A percentile compares a stretch with the other conserved stretches of the same genome.
phyloP scores from a whole-genome alignment of 2,113 vertebrate genomes.

The Alces alces region DNA sequence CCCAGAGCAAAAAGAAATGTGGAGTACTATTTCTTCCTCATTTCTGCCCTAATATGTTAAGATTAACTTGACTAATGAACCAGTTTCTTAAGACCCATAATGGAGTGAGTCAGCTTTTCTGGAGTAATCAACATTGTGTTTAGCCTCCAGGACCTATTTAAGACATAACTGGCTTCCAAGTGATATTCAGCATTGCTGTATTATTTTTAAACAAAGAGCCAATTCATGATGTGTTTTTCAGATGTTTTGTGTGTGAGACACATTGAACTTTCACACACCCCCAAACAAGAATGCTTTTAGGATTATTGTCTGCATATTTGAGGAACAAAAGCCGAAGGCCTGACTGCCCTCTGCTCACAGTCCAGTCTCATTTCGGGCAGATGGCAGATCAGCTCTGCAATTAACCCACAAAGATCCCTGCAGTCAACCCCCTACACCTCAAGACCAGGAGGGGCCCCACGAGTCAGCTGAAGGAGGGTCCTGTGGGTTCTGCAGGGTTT shows the following conservation, averaged over 20 bases:
- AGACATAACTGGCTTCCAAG: background rate
- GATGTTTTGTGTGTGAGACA: background rate
- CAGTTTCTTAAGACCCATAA: background rate
- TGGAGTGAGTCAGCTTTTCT: background rate
- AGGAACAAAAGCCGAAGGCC: background rate
- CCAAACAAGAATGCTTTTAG: background rate
- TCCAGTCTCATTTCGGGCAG: background rate
- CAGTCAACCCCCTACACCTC: background rate
- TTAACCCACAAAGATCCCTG: background rate
- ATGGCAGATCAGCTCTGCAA: background rate
- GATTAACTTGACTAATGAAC: constrained; percentile 11
- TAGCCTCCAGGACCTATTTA: background rate
- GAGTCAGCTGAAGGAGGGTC: background rate
- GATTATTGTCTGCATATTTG: background rate
- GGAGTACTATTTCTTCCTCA: background rate
- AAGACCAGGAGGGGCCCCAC: background rate
- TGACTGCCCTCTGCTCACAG: too few species aligned
- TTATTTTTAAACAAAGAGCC: constrained; percentile 6
- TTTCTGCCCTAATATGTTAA: background rate
- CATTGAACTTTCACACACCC: background rate
- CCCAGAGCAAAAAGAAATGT: background rate
- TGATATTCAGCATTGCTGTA: background rate
- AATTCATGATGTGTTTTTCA: background rate
- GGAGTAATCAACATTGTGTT: background rate
- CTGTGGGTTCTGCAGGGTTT: background rate